Percentiles rank a stretch among this genome's conserved stretches.
phyloP scores from a whole-genome alignment of 2,888 invertebrate genomes.

The Crossocerus cetratus region DNA sequence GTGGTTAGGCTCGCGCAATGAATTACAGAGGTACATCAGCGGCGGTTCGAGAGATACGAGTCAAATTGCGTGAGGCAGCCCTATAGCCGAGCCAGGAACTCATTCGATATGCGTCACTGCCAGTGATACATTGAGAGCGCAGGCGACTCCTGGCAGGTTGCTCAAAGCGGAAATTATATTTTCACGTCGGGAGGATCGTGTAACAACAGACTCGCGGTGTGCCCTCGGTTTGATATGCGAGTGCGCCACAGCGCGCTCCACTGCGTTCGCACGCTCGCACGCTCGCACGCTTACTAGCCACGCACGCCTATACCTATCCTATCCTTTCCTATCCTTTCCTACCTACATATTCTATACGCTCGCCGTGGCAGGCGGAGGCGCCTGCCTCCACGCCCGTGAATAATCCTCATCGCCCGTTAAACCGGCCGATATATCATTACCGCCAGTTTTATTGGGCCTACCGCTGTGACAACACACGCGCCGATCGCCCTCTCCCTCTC shows the following conservation, averaged over 20 bases:
- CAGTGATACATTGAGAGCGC: constrained; percentile 45
- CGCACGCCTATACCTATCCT: not conserved
- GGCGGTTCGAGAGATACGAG: not conserved
- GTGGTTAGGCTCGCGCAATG: not conserved
- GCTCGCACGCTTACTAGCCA: constrained; percentile 5
- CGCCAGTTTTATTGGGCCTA: constrained; percentile 43
- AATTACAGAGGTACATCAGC: not conserved
- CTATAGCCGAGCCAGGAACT: not conserved
- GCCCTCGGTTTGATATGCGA: not conserved
- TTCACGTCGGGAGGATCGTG: constrained; percentile 36
- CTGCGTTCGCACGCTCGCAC: constrained; percentile 44
- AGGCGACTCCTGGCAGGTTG: constrained; percentile 31
- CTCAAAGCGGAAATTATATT: constrained; percentile 54
- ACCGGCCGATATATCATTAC: constrained; percentile 46
- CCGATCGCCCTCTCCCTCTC: constrained; percentile 28
- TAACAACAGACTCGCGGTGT: constrained; percentile 5
- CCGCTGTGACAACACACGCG: constrained; percentile 27
- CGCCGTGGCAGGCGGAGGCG: not conserved
- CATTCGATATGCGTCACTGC: constrained; percentile 23
- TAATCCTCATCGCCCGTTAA: constrained; percentile 49
- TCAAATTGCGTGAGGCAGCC: not conserved
- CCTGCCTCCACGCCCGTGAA: constrained; percentile 26
- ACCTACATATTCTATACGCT: not conserved
- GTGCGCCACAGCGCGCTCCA: constrained; percentile 5
- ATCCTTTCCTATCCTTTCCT: not conserved